Base-by-base conservation (phyloP, 2,797 vertebrate species). In the Limnodromus scolopaceus region DNA sequence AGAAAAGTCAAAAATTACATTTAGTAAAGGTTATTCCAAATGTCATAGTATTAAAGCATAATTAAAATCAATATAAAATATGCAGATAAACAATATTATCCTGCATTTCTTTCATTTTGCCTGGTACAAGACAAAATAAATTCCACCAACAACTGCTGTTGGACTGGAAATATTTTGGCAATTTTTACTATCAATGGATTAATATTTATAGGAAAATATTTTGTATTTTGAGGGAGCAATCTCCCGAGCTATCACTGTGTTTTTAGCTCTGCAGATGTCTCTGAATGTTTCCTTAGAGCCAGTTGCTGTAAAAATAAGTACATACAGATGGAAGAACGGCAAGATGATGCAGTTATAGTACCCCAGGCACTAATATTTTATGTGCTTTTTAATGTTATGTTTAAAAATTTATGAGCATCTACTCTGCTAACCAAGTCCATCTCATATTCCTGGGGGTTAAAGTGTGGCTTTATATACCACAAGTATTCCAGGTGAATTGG, bases 221-320 rank as follows among this genome's bases (percentile, higher is more conserved):
- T 92, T 76, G 23, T 83, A 91, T 93, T 91, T 94, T 84, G 53
- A 84, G 28, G 53, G 27, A 76, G 17, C 23, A 86, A 43, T 88
- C 90, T 91, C 74, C 66, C 61, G 41, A 72, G 88, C 53, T 87
- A 68, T 86, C 48, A 46, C 25, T 76, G 38, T 89, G 87, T 70
- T 96, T 93, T 94, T 93, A 96, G 72, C 77, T 84, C 77, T 92
- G 76, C 93, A 96, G 89, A 96, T 94, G 78, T 89, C 82, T 91
- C 91, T 82, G 71, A 93, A 85, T 30, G 11, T 77, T 93, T 92
- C 65, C 48, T 95, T 74, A 78, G 46, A 95, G 63, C 36, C 58
- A 79, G 60, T 39, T 93, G 65, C 55, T 89, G 51, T 72, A 69
- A 92, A 96, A 95, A 75, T 84, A 87, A 92, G 71, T 34, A 61